Evolutionary conservation across 2,888 invertebrate genomes (phyloP).

Genomic region (Andrena praecox): DNA sequence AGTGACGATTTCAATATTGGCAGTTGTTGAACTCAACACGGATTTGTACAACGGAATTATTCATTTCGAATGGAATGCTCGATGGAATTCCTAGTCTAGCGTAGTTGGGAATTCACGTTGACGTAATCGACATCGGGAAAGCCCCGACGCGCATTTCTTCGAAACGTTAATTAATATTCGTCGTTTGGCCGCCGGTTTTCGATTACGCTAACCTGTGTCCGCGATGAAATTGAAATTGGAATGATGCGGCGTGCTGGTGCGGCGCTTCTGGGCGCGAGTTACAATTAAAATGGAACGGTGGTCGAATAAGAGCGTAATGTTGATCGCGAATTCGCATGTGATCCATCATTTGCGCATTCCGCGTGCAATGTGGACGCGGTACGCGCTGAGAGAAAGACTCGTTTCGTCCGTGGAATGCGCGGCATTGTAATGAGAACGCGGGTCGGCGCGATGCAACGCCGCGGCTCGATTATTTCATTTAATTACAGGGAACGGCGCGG

Average conservation of each 20-base stretch:
- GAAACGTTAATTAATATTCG: background rate
- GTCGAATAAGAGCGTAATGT: constrained; percentile 22
- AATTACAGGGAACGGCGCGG: constrained; percentile 66
- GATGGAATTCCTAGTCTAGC: background rate
- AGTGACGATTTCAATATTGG: too few relatives aligned
- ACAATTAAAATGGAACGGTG: constrained; percentile 37
- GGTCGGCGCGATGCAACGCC: constrained; percentile 55
- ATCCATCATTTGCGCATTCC: constrained; percentile 53
- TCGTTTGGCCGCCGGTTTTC: too few relatives aligned
- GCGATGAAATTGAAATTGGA: background rate
- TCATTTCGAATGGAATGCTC: too few relatives aligned
- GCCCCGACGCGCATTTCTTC: background rate
- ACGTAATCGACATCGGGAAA: constrained; percentile 1
- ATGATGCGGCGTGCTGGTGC: background rate
- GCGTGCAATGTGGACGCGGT: constrained; percentile 41
- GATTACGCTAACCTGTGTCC: background rate
- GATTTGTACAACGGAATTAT: too few relatives aligned
- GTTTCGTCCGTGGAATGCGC: constrained; percentile 66
- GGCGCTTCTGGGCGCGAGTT: background rate
- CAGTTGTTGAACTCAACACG: too few relatives aligned
- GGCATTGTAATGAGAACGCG: constrained; percentile 73
- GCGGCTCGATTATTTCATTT: constrained; percentile 68
- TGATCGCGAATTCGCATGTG: constrained; percentile 30
- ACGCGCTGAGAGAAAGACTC: constrained; percentile 64
- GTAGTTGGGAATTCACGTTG: background rate